Percentiles rank a stretch among this genome's conserved stretches.
Conservation (phyloP, 2,113 vertebrate genomes). For the Tapirus terrestris region DNA sequence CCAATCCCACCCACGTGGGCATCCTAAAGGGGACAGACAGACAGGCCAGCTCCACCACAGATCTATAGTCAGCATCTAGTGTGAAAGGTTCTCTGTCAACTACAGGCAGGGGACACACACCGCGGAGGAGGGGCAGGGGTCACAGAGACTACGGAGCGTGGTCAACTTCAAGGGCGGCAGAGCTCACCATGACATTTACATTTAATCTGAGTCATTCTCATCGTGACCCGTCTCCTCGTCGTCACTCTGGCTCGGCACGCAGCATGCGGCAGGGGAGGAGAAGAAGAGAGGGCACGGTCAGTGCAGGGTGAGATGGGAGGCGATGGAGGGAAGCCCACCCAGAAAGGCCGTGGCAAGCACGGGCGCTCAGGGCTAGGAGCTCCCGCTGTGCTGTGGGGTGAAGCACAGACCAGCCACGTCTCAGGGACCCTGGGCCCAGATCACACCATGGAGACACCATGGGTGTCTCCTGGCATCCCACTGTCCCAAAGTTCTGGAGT, state of each 20-base stretch:
- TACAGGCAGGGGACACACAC: constrained; percentile 61
- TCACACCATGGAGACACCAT: not conserved
- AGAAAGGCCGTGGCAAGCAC: not conserved
- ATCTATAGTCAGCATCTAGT: not conserved
- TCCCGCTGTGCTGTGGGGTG: no score
- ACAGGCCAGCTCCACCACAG: not conserved
- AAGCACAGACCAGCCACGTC: not conserved
- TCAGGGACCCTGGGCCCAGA: not conserved
- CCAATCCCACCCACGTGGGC: not conserved
- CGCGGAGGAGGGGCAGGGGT: constrained; percentile 32
- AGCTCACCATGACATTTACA: constrained; percentile 92
- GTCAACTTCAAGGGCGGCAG: constrained; percentile 81
- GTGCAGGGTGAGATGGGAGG: not conserved
- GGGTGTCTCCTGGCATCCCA: no score
- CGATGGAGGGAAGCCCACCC: not conserved
- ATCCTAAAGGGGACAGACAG: not conserved
- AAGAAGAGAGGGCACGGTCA: constrained; percentile 82
- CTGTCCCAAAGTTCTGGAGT: not conserved
- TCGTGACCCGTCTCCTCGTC: constrained; percentile 92
- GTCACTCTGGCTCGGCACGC: constrained; percentile 91
- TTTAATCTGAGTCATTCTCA: constrained; percentile 94
- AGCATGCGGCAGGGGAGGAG: constrained; percentile 77
- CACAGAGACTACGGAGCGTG: constrained; percentile 48
- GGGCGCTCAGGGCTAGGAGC: not conserved
- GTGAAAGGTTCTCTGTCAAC: not conserved